Evolutionary conservation across 2,113 vertebrate genomes (phyloP).

Genomic region (Oncorhynchus gorbuscha): DNA sequence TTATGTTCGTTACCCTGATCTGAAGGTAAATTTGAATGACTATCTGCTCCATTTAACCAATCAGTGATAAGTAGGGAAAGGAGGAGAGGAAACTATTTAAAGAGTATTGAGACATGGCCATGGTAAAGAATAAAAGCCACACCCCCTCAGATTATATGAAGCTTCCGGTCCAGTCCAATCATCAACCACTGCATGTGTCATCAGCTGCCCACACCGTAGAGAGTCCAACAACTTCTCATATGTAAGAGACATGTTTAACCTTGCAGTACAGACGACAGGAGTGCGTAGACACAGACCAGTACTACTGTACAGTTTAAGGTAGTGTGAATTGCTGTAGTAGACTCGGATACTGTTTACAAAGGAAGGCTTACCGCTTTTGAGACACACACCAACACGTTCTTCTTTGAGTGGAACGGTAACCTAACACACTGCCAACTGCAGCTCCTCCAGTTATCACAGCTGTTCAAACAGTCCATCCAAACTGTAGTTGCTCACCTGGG

Average conservation of each 20-base stretch:
- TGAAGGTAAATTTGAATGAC: too few relatives aligned
- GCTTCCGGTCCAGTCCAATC: background rate
- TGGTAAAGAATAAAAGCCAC: too few relatives aligned
- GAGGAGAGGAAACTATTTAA: too few relatives aligned
- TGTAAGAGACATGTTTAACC: background rate
- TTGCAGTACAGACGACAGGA: background rate
- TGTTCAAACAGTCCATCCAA: constrained; percentile 24
- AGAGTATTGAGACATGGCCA: too few relatives aligned
- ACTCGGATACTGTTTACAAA: constrained; percentile 11
- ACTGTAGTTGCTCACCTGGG: background rate
- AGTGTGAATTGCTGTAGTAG: too few relatives aligned
- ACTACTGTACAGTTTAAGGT: too few relatives aligned
- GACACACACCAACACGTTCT: too few relatives aligned
- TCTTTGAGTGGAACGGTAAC: background rate
- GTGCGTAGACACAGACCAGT: background rate
- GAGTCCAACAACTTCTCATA: background rate
- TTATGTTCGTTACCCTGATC: too few relatives aligned
- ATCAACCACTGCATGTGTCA: background rate
- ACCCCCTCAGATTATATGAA: too few relatives aligned
- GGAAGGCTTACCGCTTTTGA: background rate
- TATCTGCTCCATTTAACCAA: too few relatives aligned
- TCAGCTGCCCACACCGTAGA: background rate
- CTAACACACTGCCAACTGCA: constrained; percentile 18
- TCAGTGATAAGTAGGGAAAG: too few relatives aligned
- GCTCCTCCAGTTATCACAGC: constrained; percentile 18